Evolutionary conservation across 2,113 vertebrate genomes (phyloP), one percentile per base, ranked within the genome.

Genomic region (Stictonetta naevosa): DNA sequence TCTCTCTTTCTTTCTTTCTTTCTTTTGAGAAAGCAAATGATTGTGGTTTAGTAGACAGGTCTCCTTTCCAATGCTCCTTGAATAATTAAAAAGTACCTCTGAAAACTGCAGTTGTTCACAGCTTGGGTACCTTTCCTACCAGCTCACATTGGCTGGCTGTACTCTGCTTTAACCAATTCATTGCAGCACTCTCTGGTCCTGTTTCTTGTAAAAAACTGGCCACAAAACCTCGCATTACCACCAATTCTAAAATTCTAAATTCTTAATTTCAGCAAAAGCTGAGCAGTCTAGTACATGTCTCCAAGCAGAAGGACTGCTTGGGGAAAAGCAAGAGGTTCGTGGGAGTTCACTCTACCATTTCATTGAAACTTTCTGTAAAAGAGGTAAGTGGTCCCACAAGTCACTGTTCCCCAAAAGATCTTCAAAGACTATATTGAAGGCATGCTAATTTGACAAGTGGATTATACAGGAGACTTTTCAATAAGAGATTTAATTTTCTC

Each of bases 111-210:
- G 64, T 38, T n/a, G 8, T 11, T 25, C 25, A 18, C 25, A 18
- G 29, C 56, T 5, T 2, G 7, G 81, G 55, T 48, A 10, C 14
- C 29, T 8, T 8, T 19, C 15, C 1, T 2, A 22, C 7, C 40
- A 52, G 63, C 63, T n/a, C 48, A 1, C 0, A 9, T 21, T n/a
- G 59, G 11, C n/a, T 13, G 29, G 12, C 48, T 6, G 31, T 6
- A 6, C 42, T 8, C 36, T 10, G 48, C 55, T 28, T 16, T 71
- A 2, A 3, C 7, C 50, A 16, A 4, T 1, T 28, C 77, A 3
- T 5, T 7, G 2, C 1, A 6, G 7, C 66, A 15, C 2, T 2
- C 6, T 50, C 38, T 2, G 22, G 2, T n/a, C 42, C 50, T 4
- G 0, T 4, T 34, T 28, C 77, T 48, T 8, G 21, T 3, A 11